Conservation (phyloP, 2,797 vertebrate species). For the Halcyon badia region DNA sequence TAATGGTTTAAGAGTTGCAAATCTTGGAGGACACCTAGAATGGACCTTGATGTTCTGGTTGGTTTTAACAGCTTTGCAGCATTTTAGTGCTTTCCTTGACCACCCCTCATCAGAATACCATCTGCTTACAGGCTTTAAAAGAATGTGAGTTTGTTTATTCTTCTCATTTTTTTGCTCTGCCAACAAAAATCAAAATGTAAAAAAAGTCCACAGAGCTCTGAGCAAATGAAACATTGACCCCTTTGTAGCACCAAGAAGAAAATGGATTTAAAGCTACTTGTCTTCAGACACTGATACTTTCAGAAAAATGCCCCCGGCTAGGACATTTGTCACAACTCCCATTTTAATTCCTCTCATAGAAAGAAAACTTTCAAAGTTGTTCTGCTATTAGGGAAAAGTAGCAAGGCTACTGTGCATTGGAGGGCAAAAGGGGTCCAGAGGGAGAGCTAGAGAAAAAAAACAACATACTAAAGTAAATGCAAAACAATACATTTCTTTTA, state of each 20-base stretch:
- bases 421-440: not conserved
- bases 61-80: not conserved
- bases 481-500: not conserved
- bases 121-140: not conserved
- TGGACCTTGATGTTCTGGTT: not conserved
- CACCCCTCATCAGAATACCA: not conserved
- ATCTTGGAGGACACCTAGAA: not conserved
- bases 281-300: not conserved
- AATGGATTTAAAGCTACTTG: not conserved
- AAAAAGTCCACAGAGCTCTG: not conserved
- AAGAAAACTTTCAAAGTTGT: not conserved
- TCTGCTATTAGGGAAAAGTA: not conserved
- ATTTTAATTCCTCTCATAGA: not conserved
- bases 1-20: not conserved
- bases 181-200: not conserved
- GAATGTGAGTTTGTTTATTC: not conserved
- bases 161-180: not conserved
- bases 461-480: not conserved
- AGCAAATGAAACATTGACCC: not conserved
- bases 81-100: not conserved
- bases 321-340: not conserved
- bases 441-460: not conserved
- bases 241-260: not conserved
- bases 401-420: not conserved
- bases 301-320: not conserved